These are phyloP conservation scores for Ctenomys sociabilis DNA, from an alignment of 2,113 vertebrate genomes.

Conservation along the genomic window DNA sequence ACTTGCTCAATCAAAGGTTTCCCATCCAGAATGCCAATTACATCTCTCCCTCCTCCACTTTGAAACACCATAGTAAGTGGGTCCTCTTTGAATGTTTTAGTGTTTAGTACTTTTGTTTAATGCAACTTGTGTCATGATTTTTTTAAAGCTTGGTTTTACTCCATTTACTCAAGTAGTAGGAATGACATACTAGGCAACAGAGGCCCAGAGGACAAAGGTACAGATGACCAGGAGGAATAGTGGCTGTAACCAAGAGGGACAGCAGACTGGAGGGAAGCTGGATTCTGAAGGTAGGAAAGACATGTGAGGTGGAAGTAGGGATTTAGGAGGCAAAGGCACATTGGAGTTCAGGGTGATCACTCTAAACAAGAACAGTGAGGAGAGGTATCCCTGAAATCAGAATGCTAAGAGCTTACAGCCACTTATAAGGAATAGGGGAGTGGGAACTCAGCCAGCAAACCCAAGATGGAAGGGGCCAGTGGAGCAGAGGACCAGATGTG, in stretches of 20 bases:
- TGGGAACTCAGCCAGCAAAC: not conserved
- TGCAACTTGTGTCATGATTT: not conserved
- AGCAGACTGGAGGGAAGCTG: not conserved
- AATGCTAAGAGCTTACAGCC: not conserved
- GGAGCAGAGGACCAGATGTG: not conserved
- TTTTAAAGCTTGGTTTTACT: not conserved
- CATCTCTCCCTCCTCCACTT: too few species aligned
- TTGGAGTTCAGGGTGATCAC: not conserved
- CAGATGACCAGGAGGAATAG: not conserved
- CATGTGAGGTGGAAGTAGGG: not conserved
- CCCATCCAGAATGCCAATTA: not conserved
- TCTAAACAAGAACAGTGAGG: not conserved
- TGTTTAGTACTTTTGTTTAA: not conserved
- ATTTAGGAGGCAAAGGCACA: not conserved
- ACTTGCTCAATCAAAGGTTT: not conserved
- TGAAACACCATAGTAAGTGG: not conserved
- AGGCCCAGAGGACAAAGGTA: not conserved
- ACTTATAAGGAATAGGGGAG: not conserved
- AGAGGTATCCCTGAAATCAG: not conserved
- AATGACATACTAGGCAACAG: not conserved
- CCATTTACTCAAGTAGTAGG: not conserved
- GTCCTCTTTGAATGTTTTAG: too few species aligned
- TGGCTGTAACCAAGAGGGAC: not conserved
- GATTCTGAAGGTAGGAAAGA: not conserved
- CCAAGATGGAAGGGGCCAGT: not conserved